Conservation (phyloP, 1,140 invertebrate genomes). For the Trachymyrmex cornetzi region DNA sequence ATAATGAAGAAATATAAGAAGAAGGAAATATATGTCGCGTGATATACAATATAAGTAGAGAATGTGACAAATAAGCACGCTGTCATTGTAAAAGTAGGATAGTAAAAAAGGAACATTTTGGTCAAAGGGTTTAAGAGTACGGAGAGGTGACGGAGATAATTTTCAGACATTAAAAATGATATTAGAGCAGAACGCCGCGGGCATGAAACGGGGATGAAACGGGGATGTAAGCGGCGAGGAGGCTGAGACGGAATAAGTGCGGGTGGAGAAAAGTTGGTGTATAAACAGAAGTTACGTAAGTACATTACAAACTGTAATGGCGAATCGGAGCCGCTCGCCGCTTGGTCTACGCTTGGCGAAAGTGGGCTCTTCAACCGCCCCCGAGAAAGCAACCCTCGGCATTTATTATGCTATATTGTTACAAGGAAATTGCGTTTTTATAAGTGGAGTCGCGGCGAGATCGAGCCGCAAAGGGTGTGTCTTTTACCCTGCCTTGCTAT, state of each 20-base stretch:
- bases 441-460: conserved; percentile 76
- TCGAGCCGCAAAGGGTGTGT: conserved; percentile 54
- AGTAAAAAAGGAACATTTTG: conserved; percentile 36
- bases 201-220: conserved; percentile 79
- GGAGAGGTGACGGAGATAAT: conserved; percentile 82
- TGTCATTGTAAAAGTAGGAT: not conserved
- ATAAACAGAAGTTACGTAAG: conserved; percentile 87
- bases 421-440: conserved; percentile 86
- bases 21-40: not conserved
- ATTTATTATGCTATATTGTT: conserved; percentile 86
- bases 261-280: conserved; percentile 84
- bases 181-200: conserved; percentile 82
- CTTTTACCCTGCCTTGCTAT: conserved; percentile 52
- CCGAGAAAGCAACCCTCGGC: conserved; percentile 77
- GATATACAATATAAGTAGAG: conserved; percentile 1
- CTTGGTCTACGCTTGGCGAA: conserved; percentile 74
- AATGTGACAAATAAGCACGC: conserved; percentile 9
- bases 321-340: conserved; percentile 82
- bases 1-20: not conserved
- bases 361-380: conserved; percentile 77
- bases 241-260: conserved; percentile 55
- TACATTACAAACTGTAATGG: conserved; percentile 87
- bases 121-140: conserved; percentile 18
- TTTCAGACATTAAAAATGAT: conserved; percentile 85
- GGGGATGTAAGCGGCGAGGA: conserved; percentile 59